Percentiles rank a stretch among this genome's conserved stretches.
These are phyloP conservation scores for Chironomus tepperi DNA, from an alignment of 1,140 invertebrate species.

Conservation along the genomic window DNA sequence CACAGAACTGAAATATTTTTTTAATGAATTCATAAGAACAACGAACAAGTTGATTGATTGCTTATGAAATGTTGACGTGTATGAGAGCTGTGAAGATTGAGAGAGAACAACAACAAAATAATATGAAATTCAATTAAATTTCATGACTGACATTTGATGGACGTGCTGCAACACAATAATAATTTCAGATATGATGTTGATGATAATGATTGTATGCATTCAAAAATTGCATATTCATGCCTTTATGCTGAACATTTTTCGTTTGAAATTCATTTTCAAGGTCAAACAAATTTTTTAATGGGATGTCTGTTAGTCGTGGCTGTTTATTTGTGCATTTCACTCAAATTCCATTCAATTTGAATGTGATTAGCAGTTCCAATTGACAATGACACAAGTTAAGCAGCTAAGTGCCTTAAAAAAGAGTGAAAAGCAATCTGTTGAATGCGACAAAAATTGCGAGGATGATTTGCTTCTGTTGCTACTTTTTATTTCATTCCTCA, in stretches of 20 bases:
- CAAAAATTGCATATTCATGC: background rate
- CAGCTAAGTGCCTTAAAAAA: background rate
- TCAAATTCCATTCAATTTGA: background rate
- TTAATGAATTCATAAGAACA: slow-evolving; percentile 21
- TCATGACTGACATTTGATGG: slow-evolving; percentile 7
- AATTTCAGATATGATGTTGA: no score
- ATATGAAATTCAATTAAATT: slow-evolving; percentile 16
- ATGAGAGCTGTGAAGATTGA: background rate
- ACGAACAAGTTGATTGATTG: slow-evolving; percentile 1
- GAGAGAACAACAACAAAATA: background rate
- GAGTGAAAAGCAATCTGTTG: slow-evolving; percentile 18
- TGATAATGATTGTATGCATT: background rate
- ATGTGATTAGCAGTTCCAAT: background rate
- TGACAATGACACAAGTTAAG: background rate
- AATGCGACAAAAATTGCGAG: background rate
- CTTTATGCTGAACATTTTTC: no score
- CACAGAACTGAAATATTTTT: no score
- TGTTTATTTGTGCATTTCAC: background rate
- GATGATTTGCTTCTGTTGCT: background rate
- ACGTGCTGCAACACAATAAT: background rate
- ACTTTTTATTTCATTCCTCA: background rate
- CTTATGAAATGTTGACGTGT: slow-evolving; percentile 17
- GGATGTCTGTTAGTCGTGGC: background rate
- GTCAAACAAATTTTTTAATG: background rate
- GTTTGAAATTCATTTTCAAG: slow-evolving; percentile 9